Conservation (phyloP, 1,140 invertebrate genomes). For the Holcopasites calliopsidis region DNA sequence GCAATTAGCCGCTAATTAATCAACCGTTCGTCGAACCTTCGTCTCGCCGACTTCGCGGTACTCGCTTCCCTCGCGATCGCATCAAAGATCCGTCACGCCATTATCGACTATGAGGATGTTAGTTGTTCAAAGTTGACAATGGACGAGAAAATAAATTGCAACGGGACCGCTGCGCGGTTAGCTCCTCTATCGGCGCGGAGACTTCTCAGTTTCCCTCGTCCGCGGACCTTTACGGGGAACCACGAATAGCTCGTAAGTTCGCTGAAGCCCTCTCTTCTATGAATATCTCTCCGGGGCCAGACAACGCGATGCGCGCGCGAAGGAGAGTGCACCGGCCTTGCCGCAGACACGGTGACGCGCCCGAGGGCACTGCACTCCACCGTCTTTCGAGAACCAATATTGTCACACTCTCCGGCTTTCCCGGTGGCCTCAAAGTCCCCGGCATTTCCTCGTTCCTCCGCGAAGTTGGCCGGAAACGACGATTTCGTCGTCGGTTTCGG, state of each 20-base stretch:
- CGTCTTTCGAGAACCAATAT: conserved; percentile 39
- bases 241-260: conserved; percentile 70
- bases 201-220: conserved; percentile 8
- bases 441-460: not conserved
- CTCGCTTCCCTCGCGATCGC: not conserved
- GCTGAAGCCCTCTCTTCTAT: conserved; percentile 67
- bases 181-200: conserved; percentile 37
- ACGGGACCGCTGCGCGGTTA: no score
- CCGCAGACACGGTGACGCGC: conserved; percentile 37
- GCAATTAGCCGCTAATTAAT: conserved; percentile 30
- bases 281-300: conserved; percentile 65
- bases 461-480: no score
- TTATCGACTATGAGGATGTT: no score
- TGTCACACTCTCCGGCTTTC: conserved; percentile 27
- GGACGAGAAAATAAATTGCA: no score
- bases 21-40: conserved; percentile 7
- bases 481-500: no score
- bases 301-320: conserved; percentile 29
- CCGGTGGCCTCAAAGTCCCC: not conserved
- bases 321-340: conserved; percentile 8
- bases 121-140: no score
- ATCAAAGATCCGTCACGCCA: not conserved
- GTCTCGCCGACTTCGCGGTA: not conserved
- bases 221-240: conserved; percentile 65
- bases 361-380: conserved; percentile 63